Evolutionary conservation across 2,113 vertebrate species (phyloP).

Genomic region (Rhinichthys klamathensis): DNA sequence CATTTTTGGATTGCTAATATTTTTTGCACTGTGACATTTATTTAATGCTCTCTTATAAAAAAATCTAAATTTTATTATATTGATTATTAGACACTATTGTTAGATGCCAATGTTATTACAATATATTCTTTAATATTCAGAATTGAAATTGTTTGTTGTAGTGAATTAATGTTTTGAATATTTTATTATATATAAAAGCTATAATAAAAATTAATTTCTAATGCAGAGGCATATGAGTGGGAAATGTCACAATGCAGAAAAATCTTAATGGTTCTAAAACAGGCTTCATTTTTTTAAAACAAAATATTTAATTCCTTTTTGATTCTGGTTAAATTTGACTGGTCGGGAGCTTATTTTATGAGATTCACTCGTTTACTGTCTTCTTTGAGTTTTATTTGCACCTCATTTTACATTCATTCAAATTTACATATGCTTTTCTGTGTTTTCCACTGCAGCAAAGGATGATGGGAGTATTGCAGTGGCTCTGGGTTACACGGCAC

Average conservation of each 20-base stretch:
- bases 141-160: not conserved
- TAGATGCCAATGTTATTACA: not conserved
- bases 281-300: not conserved
- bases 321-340: not conserved
- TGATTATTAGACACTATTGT: not conserved
- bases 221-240: not conserved
- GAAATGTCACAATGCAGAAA: not conserved
- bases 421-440: not conserved
- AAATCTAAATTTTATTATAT: not conserved
- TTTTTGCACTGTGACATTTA: not conserved
- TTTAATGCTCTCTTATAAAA: not conserved
- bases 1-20: not conserved
- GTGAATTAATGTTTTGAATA: not conserved
- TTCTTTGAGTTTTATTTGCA: not conserved
- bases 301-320: not conserved
- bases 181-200: not conserved
- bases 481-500: conserved; percentile 95
- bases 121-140: not conserved
- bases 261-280: not conserved
- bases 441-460: conserved; percentile 81
- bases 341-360: not conserved
- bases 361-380: not conserved
- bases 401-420: not conserved
- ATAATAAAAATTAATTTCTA: not conserved
- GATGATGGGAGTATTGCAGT: conserved; percentile 96